phyloP scores from a whole-genome alignment of 30 jellyfish, hydroid and myxozoan genomes.

The Turritopsis rubra region DNA sequence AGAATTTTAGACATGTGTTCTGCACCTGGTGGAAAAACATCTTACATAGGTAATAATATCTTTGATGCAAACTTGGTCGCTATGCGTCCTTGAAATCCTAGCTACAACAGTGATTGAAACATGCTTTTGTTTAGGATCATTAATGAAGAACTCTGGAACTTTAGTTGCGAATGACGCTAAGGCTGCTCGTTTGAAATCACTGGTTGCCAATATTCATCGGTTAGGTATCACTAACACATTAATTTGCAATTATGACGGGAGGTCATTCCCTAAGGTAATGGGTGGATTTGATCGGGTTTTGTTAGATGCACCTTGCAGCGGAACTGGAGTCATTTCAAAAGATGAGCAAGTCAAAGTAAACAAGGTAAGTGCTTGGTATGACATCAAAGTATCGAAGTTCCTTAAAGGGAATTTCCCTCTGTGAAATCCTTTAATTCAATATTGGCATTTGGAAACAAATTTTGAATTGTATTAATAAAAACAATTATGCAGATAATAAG shows the following conservation, averaged over 20 bases:
- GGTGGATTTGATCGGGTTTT: slow-evolving; percentile 97
- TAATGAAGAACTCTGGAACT: slow-evolving; percentile 93
- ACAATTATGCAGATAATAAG: too few species aligned
- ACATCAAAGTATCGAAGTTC: too few species aligned
- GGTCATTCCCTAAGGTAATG: slow-evolving; percentile 96
- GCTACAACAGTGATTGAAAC: too few species aligned
- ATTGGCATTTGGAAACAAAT: background rate
- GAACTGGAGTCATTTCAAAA: slow-evolving; percentile 97
- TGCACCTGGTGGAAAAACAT: slow-evolving; percentile 99
- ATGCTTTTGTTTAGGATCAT: slow-evolving; percentile 68
- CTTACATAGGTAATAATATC: slow-evolving; percentile 68
- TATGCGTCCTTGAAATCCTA: background rate
- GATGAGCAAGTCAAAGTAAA: slow-evolving; percentile 88
- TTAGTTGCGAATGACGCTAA: slow-evolving; percentile 98
- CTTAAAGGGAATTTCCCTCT: too few species aligned
- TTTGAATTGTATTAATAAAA: background rate
- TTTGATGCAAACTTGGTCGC: too few species aligned
- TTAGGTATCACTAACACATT: slow-evolving; percentile 88
- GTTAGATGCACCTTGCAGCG: slow-evolving; percentile 99
- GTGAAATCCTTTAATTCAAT: background rate
- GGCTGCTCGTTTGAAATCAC: slow-evolving; percentile 74
- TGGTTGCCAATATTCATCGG: slow-evolving; percentile 74
- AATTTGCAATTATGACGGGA: slow-evolving; percentile 89
- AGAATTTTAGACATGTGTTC: slow-evolving; percentile 95
- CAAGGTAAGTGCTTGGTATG: slow-evolving; percentile 54